Conservation (phyloP, 1,140 invertebrate species). For the Lutraria rhynchaena region DNA sequence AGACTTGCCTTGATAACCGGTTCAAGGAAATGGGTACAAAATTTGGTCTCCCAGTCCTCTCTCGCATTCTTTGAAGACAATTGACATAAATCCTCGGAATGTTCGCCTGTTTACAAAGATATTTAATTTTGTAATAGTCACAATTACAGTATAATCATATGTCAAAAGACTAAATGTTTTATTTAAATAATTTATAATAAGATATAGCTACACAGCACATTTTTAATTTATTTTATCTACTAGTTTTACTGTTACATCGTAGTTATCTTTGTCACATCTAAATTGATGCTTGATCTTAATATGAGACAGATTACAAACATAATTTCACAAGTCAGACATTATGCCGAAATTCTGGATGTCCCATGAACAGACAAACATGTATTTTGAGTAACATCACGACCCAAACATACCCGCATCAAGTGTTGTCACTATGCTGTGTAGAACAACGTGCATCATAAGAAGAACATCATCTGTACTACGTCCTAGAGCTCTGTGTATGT, state of each 20-base stretch:
- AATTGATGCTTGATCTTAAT: neutral
- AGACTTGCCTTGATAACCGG: conserved; percentile 59
- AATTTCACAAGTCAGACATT: neutral
- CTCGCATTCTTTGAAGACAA: conserved; percentile 59
- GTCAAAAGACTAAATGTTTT: neutral
- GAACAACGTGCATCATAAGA: conserved; percentile 65
- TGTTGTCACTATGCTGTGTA: conserved; percentile 54
- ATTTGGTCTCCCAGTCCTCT: conserved; percentile 64
- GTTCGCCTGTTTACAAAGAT: conserved; percentile 6
- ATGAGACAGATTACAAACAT: neutral
- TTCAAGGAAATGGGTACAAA: conserved; percentile 49
- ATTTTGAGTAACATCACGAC: no score
- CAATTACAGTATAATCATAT: neutral
- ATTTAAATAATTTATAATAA: neutral
- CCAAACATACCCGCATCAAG: conserved; percentile 28
- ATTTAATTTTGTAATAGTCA: neutral
- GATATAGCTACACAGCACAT: neutral
- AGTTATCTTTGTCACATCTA: neutral
- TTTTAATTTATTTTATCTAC: neutral
- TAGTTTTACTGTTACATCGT: neutral
- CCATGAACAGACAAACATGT: neutral
- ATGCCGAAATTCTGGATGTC: no score
- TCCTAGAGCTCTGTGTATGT: conserved; percentile 48
- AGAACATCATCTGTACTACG: conserved; percentile 63
- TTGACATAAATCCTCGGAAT: neutral